phyloP scores from a whole-genome alignment of 2,888 invertebrate species.

The Dorcus parallelipipedus region DNA sequence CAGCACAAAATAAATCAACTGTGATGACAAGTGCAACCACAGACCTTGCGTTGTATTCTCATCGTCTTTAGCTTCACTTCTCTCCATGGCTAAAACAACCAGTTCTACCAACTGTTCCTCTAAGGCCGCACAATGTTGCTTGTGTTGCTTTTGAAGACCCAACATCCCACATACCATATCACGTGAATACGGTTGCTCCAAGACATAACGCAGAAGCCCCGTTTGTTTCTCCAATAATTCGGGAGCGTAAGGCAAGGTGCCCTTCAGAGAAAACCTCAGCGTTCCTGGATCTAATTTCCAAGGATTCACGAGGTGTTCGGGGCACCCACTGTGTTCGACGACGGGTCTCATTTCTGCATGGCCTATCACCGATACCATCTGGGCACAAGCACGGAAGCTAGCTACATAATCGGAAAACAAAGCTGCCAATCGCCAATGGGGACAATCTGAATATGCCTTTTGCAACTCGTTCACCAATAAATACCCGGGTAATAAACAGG shows the following conservation, averaged over 20 bases:
- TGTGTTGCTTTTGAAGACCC: conserved; percentile 85
- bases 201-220: conserved; percentile 78
- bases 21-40: conserved; percentile 92
- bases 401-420: conserved; percentile 86
- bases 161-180: conserved; percentile 96
- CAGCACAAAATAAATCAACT: conserved; percentile 90
- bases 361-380: conserved; percentile 93
- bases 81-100: conserved; percentile 88
- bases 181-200: conserved; percentile 92
- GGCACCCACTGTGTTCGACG: conserved; percentile 89
- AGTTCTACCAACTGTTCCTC: conserved; percentile 92
- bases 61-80: conserved; percentile 66
- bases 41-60: conserved; percentile 72
- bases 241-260: conserved; percentile 84
- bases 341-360: conserved; percentile 90
- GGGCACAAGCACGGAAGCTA: conserved; percentile 88
- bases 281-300: conserved; percentile 90
- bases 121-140: conserved; percentile 68
- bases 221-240: conserved; percentile 88
- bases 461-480: conserved; percentile 94
- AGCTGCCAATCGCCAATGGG: conserved; percentile 90
- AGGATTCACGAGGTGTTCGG: conserved; percentile 84
- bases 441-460: conserved; percentile 82
- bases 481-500: conserved; percentile 89
- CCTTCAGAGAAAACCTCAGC: conserved; percentile 65